phyloP scores from a whole-genome alignment of 1,140 invertebrate genomes.

The Atta cephalotes region DNA sequence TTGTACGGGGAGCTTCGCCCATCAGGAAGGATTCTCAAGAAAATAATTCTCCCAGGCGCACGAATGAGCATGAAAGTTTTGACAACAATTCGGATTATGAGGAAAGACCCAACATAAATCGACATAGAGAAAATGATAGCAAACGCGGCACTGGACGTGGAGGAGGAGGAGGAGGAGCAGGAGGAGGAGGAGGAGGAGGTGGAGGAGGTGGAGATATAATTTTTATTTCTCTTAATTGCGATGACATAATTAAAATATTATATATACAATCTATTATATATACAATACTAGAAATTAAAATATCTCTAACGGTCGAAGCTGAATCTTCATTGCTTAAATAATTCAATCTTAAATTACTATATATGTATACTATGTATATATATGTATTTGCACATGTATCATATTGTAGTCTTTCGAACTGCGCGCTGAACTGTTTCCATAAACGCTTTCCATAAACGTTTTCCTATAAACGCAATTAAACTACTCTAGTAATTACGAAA shows the following conservation, averaged over 20 bases:
- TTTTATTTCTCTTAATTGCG: background rate
- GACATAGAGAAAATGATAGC: slow-evolving; percentile 82
- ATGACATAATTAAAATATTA: slow-evolving; percentile 2
- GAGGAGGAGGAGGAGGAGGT: background rate
- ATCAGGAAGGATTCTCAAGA: slow-evolving; percentile 81
- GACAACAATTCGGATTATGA: slow-evolving; percentile 82
- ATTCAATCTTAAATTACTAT: no score
- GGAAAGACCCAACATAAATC: slow-evolving; percentile 77
- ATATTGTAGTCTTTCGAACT: no score
- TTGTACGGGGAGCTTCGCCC: slow-evolving; percentile 90
- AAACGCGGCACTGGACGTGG: slow-evolving; percentile 80
- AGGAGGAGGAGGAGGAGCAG: slow-evolving; percentile 51
- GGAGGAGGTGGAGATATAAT: slow-evolving; percentile 29
- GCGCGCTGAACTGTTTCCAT: no score
- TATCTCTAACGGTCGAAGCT: no score
- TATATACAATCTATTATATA: slow-evolving; percentile 11
- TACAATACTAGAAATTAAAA: no score
- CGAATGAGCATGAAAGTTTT: slow-evolving; percentile 82
- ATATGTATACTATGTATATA: no score
- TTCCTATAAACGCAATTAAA: no score
- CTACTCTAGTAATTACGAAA: no score
- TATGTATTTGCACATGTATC: no score
- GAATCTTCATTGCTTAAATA: no score
- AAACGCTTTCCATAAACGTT: no score
- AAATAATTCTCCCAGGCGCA: slow-evolving; percentile 75